Evolutionary conservation across 2,888 invertebrate species (phyloP).

Genomic region (Ptychoptera albimana): DNA sequence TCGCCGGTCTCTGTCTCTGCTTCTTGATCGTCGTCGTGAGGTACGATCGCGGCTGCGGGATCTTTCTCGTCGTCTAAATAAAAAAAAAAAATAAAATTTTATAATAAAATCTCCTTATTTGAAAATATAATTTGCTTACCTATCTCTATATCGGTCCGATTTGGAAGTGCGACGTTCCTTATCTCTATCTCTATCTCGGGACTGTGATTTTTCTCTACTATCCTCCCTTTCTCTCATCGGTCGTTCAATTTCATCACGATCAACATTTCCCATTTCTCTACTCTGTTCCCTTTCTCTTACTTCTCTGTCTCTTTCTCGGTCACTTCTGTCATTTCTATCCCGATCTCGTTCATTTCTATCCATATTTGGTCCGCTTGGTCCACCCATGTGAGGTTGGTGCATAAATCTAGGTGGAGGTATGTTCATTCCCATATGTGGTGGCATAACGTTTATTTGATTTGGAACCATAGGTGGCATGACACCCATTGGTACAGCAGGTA

Average conservation of each 20-base stretch:
- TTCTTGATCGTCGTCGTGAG: slow-evolving; percentile 27
- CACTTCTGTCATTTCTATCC: slow-evolving; percentile 30
- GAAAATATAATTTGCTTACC: slow-evolving; percentile 13
- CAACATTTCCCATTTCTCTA: slow-evolving; percentile 19
- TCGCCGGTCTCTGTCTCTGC: slow-evolving; percentile 50
- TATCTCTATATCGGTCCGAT: slow-evolving; percentile 20
- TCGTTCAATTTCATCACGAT: slow-evolving; percentile 10
- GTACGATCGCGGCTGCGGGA: slow-evolving; percentile 15
- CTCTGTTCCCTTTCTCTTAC: slow-evolving; percentile 34
- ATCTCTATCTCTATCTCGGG: slow-evolving; percentile 17
- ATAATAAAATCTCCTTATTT: slow-evolving; percentile 5
- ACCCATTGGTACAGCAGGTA: slow-evolving; percentile 17
- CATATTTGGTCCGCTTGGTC: slow-evolving; percentile 17
- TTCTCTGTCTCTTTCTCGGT: slow-evolving; percentile 35
- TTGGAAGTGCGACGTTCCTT: not conserved
- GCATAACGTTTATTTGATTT: slow-evolving; percentile 23
- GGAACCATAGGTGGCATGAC: slow-evolving; percentile 21
- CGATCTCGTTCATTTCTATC: slow-evolving; percentile 25
- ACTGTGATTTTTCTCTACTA: slow-evolving; percentile 4
- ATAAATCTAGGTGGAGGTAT: slow-evolving; percentile 16
- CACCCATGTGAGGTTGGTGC: slow-evolving; percentile 16
- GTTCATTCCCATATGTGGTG: slow-evolving; percentile 17
- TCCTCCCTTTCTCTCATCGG: slow-evolving; percentile 2
- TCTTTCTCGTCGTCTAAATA: slow-evolving; percentile 28
- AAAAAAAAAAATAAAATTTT: slow-evolving; percentile 12